Evolutionary conservation across 2,888 invertebrate species (phyloP).

Genomic region (Microdon myrmicae): DNA sequence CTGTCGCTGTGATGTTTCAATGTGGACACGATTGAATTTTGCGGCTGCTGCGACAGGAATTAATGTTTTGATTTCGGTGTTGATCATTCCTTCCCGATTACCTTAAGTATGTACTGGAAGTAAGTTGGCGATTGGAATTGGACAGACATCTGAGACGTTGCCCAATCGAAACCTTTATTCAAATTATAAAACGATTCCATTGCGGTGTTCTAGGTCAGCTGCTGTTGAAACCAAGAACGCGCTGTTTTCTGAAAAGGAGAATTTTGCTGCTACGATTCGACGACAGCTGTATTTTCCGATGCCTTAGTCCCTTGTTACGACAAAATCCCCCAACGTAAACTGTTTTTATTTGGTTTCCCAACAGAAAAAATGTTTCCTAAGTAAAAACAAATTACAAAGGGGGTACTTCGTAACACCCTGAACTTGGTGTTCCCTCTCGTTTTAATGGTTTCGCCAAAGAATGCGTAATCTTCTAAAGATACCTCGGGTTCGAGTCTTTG

Average conservation of each 20-base stretch:
- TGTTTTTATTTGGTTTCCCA: too few species aligned
- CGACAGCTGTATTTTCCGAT: too few species aligned
- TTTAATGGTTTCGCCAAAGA: too few species aligned
- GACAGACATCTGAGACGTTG: slow-evolving; percentile 33
- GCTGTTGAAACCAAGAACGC: slow-evolving; percentile 66
- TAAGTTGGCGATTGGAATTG: slow-evolving; percentile 42
- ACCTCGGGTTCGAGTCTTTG: too few species aligned
- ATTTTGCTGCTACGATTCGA: slow-evolving; percentile 65
- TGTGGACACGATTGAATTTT: slow-evolving; percentile 54
- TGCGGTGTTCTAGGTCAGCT: slow-evolving; percentile 53
- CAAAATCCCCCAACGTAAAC: too few species aligned
- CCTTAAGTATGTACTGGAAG: slow-evolving; percentile 29
- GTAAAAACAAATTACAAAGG: too few species aligned
- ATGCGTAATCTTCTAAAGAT: too few species aligned
- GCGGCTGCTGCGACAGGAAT: slow-evolving; percentile 22
- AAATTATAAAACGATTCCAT: slow-evolving; percentile 57
- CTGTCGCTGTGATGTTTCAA: slow-evolving; percentile 56
- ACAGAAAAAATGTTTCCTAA: too few species aligned
- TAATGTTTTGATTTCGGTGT: slow-evolving; percentile 35
- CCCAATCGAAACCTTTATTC: slow-evolving; percentile 37
- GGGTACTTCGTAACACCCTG: too few species aligned
- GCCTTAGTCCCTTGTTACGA: too few species aligned
- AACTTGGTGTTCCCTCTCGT: too few species aligned
- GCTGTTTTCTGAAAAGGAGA: slow-evolving; percentile 68
- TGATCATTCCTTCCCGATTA: slow-evolving; percentile 37